These are phyloP conservation scores for Brachyrhaphis roseni DNA, from an alignment of 2,797 vertebrate genomes.

Conservation along the genomic window DNA sequence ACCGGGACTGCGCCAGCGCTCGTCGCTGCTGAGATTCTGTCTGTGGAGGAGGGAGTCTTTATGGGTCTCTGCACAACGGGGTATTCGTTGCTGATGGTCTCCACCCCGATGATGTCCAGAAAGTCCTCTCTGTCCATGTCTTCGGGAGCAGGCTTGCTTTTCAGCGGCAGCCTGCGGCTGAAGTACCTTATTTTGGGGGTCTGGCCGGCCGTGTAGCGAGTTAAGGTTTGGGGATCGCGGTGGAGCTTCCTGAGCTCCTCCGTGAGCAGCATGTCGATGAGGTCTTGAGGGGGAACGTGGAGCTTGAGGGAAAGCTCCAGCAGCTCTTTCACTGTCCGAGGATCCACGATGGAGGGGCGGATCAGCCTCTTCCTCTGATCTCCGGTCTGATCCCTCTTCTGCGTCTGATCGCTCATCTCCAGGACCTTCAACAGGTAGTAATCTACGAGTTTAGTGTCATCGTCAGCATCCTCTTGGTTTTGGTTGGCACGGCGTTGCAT, in stretches of 20 bases:
- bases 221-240: slow-evolving; percentile 77
- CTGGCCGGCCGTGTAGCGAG: slow-evolving; percentile 81
- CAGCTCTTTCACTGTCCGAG: slow-evolving; percentile 89
- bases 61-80: slow-evolving; percentile 84
- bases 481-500: slow-evolving; percentile 82
- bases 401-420: slow-evolving; percentile 82
- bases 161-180: slow-evolving; percentile 80
- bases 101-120: slow-evolving; percentile 90
- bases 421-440: slow-evolving; percentile 91
- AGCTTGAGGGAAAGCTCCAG: slow-evolving; percentile 94
- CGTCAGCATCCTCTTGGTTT: slow-evolving; percentile 83
- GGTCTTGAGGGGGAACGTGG: slow-evolving; percentile 95
- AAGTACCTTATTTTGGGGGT: slow-evolving; percentile 83
- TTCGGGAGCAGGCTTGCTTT: slow-evolving; percentile 81
- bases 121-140: slow-evolving; percentile 94
- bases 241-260: slow-evolving; percentile 89
- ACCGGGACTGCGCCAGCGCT: slow-evolving; percentile 49
- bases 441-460: slow-evolving; percentile 89
- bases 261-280: slow-evolving; percentile 93
- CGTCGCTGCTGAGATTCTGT: slow-evolving; percentile 48
- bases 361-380: slow-evolving; percentile 84
- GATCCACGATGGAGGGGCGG: slow-evolving; percentile 84
- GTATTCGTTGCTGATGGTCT: slow-evolving; percentile 87
- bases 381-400: slow-evolving; percentile 76
- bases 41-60: slow-evolving; percentile 80